Evolutionary conservation across 2,113 vertebrate genomes (phyloP), one percentile per base, ranked within the genome.

Genomic region (Reinhardtius hippoglossoides): DNA sequence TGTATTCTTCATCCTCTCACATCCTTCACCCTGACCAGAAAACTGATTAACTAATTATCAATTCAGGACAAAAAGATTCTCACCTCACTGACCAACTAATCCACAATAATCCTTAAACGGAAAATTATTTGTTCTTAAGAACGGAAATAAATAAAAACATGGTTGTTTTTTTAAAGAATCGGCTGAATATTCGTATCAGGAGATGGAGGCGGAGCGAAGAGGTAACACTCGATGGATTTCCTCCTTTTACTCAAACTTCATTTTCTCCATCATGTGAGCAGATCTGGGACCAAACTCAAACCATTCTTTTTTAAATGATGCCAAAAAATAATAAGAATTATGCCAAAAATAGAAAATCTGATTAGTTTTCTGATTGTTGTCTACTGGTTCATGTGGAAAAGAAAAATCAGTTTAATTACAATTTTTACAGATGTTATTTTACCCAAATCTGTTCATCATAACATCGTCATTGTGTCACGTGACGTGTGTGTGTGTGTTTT

Each of bases 131-230:
- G 5, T 42, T 68, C 14, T 71, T 46, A 18, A 70, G 0, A 0
- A 14, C 10, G 10, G 40, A 42, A 10, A 42, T 10, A 68, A 59
- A 21, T 7, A 40, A 50, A 26, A n/a, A 57, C 21, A 31, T 5
- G 31, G 70, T 56, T 74, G 27, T 69, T 63, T 65, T 65, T 40
- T 5, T 20, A 6, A 83, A 89, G 79, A 88, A 79, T 84, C 88
- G 2, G 31, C 83, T 27, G 83, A 89, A 64, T 85, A 68, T 46
- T 87, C 77, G 0, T 88, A 82, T 78, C 83, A 89, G 8, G 78
- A 84, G 54, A 54, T 70, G 74, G 52, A 81, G 65, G 23, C 83
- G 74, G 76, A 89, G 74, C 81, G 84, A 55, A 88, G 78, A 92
- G 88, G 91, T 92, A 86, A 24, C 42, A 7, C 27, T 14, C 52